Evolutionary conservation across 1,140 invertebrate genomes (phyloP).

Genomic region (Drosophila orosa): DNA sequence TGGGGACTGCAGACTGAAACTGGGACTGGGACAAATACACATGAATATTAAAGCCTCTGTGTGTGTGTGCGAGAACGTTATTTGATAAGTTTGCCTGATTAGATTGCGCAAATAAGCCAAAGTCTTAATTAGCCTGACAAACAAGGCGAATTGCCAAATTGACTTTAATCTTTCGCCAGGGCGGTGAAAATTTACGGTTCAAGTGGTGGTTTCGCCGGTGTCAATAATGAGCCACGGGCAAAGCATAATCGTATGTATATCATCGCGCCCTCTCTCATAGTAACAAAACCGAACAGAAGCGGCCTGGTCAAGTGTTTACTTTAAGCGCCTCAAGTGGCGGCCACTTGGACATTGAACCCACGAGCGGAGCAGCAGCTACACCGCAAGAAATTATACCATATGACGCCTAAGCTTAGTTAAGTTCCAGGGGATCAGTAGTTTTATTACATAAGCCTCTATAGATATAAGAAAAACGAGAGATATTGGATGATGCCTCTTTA

Average conservation of each 20-base stretch:
- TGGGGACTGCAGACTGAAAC: too few species aligned
- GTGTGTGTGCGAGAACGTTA: slow-evolving; percentile 23
- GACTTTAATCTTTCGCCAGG: slow-evolving; percentile 46
- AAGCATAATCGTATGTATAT: slow-evolving; percentile 31
- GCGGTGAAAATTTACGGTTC: not conserved
- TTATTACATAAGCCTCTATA: not conserved
- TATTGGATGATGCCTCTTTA: not conserved
- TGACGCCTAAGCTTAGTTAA: not conserved
- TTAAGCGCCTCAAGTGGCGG: slow-evolving; percentile 48
- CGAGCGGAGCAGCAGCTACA: not conserved
- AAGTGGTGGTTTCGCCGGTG: not conserved
- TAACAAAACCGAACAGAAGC: slow-evolving; percentile 41
- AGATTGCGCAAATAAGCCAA: slow-evolving; percentile 64
- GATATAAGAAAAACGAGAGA: too few species aligned
- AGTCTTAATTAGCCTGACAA: slow-evolving; percentile 77
- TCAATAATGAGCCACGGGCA: not conserved
- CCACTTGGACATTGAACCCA: slow-evolving; percentile 71
- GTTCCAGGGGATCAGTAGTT: not conserved
- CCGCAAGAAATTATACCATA: not conserved
- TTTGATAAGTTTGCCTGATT: slow-evolving; percentile 73
- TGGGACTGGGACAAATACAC: slow-evolving; percentile 21
- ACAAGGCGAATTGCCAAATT: slow-evolving; percentile 73
- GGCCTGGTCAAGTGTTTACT: slow-evolving; percentile 55
- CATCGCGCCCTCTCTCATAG: not conserved
- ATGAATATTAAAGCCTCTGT: slow-evolving; percentile 45